Conservation (phyloP, 1,140 invertebrate genomes). For the Pogonus chalceus region DNA sequence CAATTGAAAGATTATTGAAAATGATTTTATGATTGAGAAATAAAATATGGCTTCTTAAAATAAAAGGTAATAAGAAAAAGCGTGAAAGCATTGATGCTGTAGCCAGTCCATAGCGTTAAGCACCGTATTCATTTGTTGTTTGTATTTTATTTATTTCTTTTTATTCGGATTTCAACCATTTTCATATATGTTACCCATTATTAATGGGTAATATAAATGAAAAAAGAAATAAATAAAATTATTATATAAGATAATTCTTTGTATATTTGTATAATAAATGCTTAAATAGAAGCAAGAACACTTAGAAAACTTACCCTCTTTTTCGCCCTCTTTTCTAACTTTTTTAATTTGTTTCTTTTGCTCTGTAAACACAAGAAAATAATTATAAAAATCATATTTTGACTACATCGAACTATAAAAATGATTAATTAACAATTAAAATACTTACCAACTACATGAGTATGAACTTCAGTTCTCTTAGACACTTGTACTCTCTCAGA, state of each 20-base stretch:
- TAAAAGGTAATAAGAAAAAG: no score
- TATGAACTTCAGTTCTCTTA: conserved; percentile 25
- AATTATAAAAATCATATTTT: neutral
- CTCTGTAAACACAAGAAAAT: conserved; percentile 18
- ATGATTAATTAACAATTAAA: neutral
- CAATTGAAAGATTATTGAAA: no score
- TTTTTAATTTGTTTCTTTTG: conserved; percentile 21
- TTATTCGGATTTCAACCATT: no score
- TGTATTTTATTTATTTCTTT: neutral
- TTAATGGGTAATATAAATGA: conserved; percentile 15
- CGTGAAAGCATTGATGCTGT: no score
- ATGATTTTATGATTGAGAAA: no score
- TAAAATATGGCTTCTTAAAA: no score
- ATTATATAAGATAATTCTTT: neutral
- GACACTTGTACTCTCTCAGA: conserved; percentile 12
- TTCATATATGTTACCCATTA: no score
- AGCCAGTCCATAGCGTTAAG: neutral
- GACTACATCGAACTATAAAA: neutral
- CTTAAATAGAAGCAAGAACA: neutral
- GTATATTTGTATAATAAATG: neutral
- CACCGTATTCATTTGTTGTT: neutral
- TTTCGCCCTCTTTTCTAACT: conserved; percentile 21
- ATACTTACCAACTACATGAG: conserved; percentile 4
- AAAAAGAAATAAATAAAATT: conserved; percentile 12
- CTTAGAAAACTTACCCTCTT: conserved; percentile 19